phyloP scores from a whole-genome alignment of 2,113 vertebrate genomes.

The Sarotherodon lohbergeri region DNA sequence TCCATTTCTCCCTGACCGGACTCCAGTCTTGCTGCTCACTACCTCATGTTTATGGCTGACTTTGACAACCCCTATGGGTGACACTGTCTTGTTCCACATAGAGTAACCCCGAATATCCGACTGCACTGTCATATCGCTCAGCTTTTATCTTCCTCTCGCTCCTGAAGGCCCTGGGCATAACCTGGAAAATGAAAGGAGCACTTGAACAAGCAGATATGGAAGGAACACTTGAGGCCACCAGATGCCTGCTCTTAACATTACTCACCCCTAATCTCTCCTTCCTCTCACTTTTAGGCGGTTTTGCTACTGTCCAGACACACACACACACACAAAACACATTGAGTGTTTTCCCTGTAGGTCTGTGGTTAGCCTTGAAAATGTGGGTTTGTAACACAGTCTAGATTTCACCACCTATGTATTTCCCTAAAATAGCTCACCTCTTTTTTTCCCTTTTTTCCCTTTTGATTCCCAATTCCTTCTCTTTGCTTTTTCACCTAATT shows the following conservation, averaged over 20 bases:
- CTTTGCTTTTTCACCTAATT: neutral
- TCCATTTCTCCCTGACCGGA: neutral
- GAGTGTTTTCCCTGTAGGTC: neutral
- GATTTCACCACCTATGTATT: neutral
- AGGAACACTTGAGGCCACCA: conserved; percentile 11
- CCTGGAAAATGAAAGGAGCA: conserved; percentile 25
- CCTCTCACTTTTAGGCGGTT: neutral
- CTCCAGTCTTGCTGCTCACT: neutral
- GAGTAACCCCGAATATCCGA: neutral
- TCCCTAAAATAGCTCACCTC: neutral
- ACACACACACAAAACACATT: neutral
- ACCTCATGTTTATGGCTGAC: conserved; percentile 9
- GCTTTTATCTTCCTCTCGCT: conserved; percentile 9
- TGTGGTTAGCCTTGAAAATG: neutral
- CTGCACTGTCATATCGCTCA: neutral
- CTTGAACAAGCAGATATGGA: conserved; percentile 3
- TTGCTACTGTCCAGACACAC: neutral
- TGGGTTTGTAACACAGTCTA: conserved; percentile 24
- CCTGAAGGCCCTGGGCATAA: conserved; percentile 1
- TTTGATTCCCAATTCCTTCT: neutral
- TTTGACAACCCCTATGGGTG: neutral
- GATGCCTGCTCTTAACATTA: conserved; percentile 25
- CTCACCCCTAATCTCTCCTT: conserved; percentile 23
- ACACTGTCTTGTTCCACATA: neutral
- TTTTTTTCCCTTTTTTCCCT: neutral